Base-by-base conservation (phyloP, 2,888 invertebrate species). In the Conops quadrifasciatus region DNA sequence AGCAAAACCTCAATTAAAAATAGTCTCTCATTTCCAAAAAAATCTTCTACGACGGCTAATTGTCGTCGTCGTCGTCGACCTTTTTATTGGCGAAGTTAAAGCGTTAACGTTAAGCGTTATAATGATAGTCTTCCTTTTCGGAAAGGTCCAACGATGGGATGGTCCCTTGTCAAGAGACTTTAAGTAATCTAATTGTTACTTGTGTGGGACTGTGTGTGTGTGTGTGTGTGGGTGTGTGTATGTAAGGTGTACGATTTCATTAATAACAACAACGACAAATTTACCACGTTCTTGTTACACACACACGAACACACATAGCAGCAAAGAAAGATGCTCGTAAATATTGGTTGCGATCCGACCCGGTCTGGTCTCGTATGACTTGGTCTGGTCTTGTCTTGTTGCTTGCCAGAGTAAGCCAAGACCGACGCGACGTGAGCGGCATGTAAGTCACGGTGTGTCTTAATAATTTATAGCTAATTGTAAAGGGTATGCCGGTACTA, bases 381-480 rank as follows among this genome's bases (percentile, higher is more conserved):
- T 43, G 4, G 24, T 26, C n/a, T 26, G n/a, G 19, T 2, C 5
- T 56, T 36, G 30, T 36, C 36, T 36, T 36, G 36, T 36, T 36
- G 36, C 36, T 36, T 36, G 36, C 36, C 36, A 36, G 4, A 36
- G 4, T 36, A 36, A 36, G 5, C 36, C 36, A 4, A 4, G 36
- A 36, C 36, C 36, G 49, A 49, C 1, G 24, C 28, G 64, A 15
- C 36, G 36, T 11, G 45, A 26, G 36, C 43, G 45, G 47, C 49
- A 49, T 62, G 26, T 56, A 70, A 53, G 63, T 64, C 56, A 70
- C 59, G 63, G 70, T 70, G 53, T 70, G 63, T 63, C 64, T 64
- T 59, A 63, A 63, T 70, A 56, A 70, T 70, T 70, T 70, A 70
- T 64, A 28, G 70, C 70, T 70, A 70, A 70, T 70, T 70, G 70